A percentile compares a stretch with the other conserved stretches of the same genome.
Evolutionary conservation across 1,140 invertebrate genomes (phyloP).

Genomic region (Drosophila pallidifrons): DNA sequence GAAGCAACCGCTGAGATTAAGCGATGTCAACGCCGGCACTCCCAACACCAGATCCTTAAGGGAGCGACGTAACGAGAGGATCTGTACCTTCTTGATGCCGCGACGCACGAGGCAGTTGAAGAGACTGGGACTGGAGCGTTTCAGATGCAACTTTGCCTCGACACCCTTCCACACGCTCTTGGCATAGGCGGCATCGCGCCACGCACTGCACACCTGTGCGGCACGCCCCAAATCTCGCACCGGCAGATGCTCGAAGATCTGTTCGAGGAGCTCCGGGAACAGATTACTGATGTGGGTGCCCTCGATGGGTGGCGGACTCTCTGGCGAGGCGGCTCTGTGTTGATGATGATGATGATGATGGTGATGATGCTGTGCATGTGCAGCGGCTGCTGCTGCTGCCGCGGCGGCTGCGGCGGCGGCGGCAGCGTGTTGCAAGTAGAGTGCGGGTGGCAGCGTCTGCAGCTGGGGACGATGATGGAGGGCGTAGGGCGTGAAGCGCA

Average conservation of each 20-base stretch:
- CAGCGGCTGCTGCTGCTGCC: slow-evolving; percentile 75
- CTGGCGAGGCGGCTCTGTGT: slow-evolving; percentile 86
- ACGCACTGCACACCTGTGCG: slow-evolving; percentile 95
- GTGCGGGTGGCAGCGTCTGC: slow-evolving; percentile 72
- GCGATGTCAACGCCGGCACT: slow-evolving; percentile 93
- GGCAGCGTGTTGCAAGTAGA: slow-evolving; percentile 77
- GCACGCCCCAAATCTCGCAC: slow-evolving; percentile 95
- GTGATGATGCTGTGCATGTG: slow-evolving; percentile 72
- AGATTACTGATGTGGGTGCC: slow-evolving; percentile 94
- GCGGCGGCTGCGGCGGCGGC: slow-evolving; percentile 57
- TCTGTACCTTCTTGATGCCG: slow-evolving; percentile 95
- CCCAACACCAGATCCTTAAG: slow-evolving; percentile 94
- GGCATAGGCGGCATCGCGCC: slow-evolving; percentile 96
- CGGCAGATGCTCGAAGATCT: slow-evolving; percentile 96
- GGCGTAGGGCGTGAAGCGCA: slow-evolving; percentile 82
- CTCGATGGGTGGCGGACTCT: slow-evolving; percentile 82
- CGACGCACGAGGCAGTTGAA: slow-evolving; percentile 94
- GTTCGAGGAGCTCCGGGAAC: slow-evolving; percentile 96
- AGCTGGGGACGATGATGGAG: slow-evolving; percentile 81
- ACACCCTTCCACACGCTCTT: slow-evolving; percentile 97
- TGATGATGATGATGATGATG: slow-evolving; percentile 76
- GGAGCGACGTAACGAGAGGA: slow-evolving; percentile 93
- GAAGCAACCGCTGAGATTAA: slow-evolving; percentile 97
- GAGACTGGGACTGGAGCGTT: slow-evolving; percentile 92
- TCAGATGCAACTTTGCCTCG: slow-evolving; percentile 95